Percentiles rank a stretch among this genome's conserved stretches.
These are phyloP conservation scores for Dorcus hopei DNA, from an alignment of 2,888 invertebrate genomes.

Conservation along the genomic window DNA sequence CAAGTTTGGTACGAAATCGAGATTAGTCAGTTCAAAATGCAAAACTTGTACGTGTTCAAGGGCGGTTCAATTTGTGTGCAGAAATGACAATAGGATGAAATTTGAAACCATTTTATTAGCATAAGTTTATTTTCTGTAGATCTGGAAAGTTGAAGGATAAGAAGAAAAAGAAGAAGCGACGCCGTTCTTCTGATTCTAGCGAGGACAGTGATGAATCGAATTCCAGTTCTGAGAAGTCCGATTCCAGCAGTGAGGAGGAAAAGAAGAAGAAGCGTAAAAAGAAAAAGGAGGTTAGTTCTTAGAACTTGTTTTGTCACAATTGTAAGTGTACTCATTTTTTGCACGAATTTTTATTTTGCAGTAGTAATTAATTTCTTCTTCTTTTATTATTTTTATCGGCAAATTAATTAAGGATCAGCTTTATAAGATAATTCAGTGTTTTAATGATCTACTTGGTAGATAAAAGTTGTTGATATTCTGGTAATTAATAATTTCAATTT, in stretches of 20 bases:
- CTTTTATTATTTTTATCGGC: not conserved
- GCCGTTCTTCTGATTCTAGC: constrained; percentile 35
- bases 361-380: not conserved
- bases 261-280: constrained; percentile 50
- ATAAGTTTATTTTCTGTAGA: constrained; percentile 12
- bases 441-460: too few species aligned
- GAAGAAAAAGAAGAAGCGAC: constrained; percentile 46
- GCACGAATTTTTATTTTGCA: constrained; percentile 12
- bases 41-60: not conserved
- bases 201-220: constrained; percentile 36
- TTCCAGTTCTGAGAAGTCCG: constrained; percentile 36
- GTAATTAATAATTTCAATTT: too few species aligned
- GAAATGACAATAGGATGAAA: not conserved
- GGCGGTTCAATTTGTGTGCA: not conserved
- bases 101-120: not conserved
- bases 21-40: not conserved
- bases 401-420: too few species aligned
- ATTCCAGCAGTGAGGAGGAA: constrained; percentile 48
- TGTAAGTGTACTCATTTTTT: constrained; percentile 12
- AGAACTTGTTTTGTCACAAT: constrained; percentile 11
- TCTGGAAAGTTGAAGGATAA: constrained; percentile 21
- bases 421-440: too few species aligned
- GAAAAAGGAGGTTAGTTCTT: constrained; percentile 49
- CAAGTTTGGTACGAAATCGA: constrained; percentile 5
- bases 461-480: too few species aligned